Percentiles rank a stretch among this genome's conserved stretches.
These are phyloP conservation scores for Salminus brasiliensis DNA, from an alignment of 2,113 vertebrate genomes.

Conservation along the genomic window DNA sequence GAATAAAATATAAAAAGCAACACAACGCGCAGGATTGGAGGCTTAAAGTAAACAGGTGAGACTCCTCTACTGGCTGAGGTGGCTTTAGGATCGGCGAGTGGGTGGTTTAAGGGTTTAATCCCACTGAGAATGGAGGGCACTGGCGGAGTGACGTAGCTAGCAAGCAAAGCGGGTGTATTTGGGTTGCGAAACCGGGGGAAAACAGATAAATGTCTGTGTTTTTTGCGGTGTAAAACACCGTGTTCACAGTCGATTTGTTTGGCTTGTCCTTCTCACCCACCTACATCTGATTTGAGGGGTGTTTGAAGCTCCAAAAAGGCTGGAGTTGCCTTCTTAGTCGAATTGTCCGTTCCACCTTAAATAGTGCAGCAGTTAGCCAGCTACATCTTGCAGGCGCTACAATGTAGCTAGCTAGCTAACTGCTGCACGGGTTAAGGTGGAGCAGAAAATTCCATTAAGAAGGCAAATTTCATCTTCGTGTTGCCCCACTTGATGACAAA, in stretches of 20 bases:
- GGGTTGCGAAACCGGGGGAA: neutral
- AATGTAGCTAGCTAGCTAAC: too few species aligned
- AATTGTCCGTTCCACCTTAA: too few species aligned
- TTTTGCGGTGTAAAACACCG: neutral
- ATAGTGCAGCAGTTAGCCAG: too few species aligned
- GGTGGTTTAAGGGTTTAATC: neutral
- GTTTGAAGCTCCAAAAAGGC: too few species aligned
- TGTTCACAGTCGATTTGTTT: neutral
- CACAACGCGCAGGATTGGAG: neutral
- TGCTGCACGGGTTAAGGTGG: too few species aligned
- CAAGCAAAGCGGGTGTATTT: neutral
- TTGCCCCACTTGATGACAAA: too few species aligned
- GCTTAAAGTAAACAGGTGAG: conserved; percentile 33
- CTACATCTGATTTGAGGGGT: too few species aligned
- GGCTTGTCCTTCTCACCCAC: too few species aligned
- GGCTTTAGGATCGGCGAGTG: neutral
- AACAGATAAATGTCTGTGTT: neutral
- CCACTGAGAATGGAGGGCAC: neutral
- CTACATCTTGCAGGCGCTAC: too few species aligned
- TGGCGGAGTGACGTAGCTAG: neutral
- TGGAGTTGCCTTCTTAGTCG: too few species aligned
- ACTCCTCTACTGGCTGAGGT: neutral
- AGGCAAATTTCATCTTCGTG: too few species aligned
- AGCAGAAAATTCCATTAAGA: too few species aligned
- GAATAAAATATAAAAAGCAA: neutral